phyloP scores from a whole-genome alignment of 2,888 invertebrate species.

The Tiphia femorata region DNA sequence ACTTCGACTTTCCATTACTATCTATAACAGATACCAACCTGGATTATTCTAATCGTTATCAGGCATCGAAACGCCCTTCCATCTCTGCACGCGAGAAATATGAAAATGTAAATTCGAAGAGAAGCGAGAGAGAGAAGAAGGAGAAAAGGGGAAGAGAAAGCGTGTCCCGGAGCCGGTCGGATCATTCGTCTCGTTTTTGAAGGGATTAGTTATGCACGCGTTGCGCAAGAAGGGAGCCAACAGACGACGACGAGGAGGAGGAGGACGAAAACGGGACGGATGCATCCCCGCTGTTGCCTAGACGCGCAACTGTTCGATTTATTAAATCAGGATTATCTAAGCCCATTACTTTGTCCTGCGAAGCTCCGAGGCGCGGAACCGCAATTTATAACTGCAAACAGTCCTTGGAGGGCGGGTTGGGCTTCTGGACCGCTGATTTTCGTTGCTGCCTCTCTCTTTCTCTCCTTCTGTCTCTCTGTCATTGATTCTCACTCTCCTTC shows the following conservation, averaged over 20 bases:
- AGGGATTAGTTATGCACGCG: conserved; percentile 67
- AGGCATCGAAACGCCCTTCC: too few relatives aligned
- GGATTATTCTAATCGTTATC: too few relatives aligned
- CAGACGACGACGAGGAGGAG: too few relatives aligned
- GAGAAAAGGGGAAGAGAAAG: conserved; percentile 2
- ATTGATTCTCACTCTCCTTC: conserved; percentile 1
- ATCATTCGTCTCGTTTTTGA: conserved; percentile 54
- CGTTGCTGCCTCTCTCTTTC: conserved; percentile 8
- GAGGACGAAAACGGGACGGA: conserved; percentile 7
- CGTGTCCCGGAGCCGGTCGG: conserved; percentile 18
- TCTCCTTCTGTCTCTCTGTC: conserved; percentile 2
- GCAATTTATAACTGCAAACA: conserved; percentile 55
- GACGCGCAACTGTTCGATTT: conserved; percentile 70
- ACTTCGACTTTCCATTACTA: too few relatives aligned
- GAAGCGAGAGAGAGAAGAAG: too few relatives aligned
- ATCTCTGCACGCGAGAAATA: too few relatives aligned
- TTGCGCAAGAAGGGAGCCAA: conserved; percentile 48
- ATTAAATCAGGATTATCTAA: conserved; percentile 70
- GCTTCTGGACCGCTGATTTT: conserved; percentile 12
- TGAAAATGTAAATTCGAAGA: too few relatives aligned
- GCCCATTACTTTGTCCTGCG: conserved; percentile 64
- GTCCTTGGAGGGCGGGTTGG: conserved; percentile 36
- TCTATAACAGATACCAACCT: too few relatives aligned
- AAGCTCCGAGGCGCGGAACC: conserved; percentile 65
- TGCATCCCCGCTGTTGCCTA: conserved; percentile 33